Evolutionary conservation across 2,888 invertebrate genomes (phyloP).

Genomic region (Tiphia femorata): DNA sequence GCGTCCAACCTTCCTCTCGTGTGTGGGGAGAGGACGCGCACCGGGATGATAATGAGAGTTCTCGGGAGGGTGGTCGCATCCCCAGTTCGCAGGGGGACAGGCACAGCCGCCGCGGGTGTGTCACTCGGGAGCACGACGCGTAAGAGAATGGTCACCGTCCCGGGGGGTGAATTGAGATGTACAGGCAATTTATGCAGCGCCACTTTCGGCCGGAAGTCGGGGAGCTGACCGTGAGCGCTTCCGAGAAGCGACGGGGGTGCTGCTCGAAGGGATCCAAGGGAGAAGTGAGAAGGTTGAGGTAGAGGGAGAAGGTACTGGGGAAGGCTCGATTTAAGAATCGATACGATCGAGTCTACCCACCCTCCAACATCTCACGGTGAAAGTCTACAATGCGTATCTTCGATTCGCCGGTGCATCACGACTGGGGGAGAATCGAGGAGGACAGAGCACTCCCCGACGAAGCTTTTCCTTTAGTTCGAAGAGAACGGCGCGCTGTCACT

Average conservation of each 20-base stretch:
- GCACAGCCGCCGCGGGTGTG: conserved; percentile 40
- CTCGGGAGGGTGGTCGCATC: conserved; percentile 38
- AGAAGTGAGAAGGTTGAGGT: neutral
- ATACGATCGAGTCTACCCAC: no score
- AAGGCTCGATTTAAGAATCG: no score
- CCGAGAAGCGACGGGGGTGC: conserved; percentile 31
- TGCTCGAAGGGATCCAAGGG: neutral
- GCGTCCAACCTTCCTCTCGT: no score
- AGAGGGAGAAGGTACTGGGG: neutral
- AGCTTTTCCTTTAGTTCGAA: no score
- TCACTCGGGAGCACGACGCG: conserved; percentile 51
- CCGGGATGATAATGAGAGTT: conserved; percentile 52
- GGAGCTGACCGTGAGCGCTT: conserved; percentile 42
- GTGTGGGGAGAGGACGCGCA: no score
- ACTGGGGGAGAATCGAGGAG: no score
- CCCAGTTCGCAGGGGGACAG: no score
- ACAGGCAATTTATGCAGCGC: conserved; percentile 63
- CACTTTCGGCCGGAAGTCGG: conserved; percentile 55
- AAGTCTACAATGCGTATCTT: no score
- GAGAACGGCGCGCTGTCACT: no score
- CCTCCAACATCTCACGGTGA: no score
- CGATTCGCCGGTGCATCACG: no score
- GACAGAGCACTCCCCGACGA: no score
- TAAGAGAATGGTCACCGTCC: conserved; percentile 52
- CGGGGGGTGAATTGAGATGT: conserved; percentile 64